These are phyloP conservation scores for Elysia crispata DNA, from an alignment of 2,888 invertebrate genomes.

Conservation along the genomic window DNA sequence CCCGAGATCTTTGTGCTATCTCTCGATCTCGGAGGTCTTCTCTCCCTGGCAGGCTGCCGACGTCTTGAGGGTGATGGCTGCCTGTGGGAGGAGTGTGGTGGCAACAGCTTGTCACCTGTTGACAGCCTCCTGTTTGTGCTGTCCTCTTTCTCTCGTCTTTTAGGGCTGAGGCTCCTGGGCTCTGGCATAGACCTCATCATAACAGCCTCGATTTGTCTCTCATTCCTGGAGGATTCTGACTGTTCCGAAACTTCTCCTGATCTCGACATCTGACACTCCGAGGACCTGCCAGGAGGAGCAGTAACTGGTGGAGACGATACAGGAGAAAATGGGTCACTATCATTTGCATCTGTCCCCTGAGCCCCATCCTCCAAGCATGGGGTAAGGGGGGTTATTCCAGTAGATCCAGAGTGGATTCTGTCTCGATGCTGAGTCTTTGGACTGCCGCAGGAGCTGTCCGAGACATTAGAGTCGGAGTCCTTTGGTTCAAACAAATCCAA, in stretches of 20 bases:
- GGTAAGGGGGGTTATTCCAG: background rate
- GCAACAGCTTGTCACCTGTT: too few relatives aligned
- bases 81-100: conserved; percentile 55
- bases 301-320: background rate
- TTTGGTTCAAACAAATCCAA: conserved; percentile 67
- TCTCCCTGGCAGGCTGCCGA: conserved; percentile 48
- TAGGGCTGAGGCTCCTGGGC: conserved; percentile 59
- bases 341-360: conserved; percentile 37
- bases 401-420: conserved; percentile 44
- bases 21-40: background rate
- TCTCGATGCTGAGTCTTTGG: conserved; percentile 33
- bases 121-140: too few relatives aligned
- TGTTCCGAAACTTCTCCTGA: conserved; percentile 37
- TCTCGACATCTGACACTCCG: conserved; percentile 31
- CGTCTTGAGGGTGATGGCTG: conserved; percentile 67
- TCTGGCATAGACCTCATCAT: conserved; percentile 57
- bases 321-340: conserved; percentile 46
- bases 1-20: too few relatives aligned
- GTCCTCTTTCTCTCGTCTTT: conserved; percentile 52
- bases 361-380: conserved; percentile 39
- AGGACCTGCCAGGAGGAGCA: conserved; percentile 17
- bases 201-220: conserved; percentile 26
- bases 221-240: conserved; percentile 44
- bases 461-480: conserved; percentile 55
- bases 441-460: conserved; percentile 53